These are phyloP conservation scores for Myzus persicae DNA, from an alignment of 1,140 invertebrate species.

Conservation along the genomic window DNA sequence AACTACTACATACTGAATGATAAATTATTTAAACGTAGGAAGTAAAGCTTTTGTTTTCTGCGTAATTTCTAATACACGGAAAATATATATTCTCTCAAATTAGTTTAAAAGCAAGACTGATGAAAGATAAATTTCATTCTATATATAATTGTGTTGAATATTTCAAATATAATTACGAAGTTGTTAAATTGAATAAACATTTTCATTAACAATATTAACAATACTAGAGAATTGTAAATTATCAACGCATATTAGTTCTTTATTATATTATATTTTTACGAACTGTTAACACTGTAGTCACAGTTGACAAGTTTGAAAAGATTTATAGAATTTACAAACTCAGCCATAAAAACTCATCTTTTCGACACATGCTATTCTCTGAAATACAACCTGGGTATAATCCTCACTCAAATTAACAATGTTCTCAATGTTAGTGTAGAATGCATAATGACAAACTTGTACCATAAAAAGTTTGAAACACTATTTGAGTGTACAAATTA, in stretches of 20 bases:
- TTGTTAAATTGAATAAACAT: background rate
- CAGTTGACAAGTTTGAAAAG: background rate
- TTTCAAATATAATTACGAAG: background rate
- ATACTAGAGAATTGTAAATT: background rate
- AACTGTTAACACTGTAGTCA: background rate
- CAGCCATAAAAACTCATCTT: background rate
- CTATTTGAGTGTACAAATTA: background rate
- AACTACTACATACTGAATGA: conserved; percentile 6
- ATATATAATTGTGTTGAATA: background rate
- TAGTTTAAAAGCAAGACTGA: background rate
- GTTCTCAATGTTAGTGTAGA: background rate
- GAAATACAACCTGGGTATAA: background rate
- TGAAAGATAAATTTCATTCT: background rate
- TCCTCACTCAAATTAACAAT: background rate
- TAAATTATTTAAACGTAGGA: conserved; percentile 40
- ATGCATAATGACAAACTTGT: background rate
- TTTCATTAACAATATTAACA: background rate
- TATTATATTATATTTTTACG: background rate
- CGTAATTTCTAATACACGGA: background rate
- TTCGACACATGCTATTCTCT: background rate
- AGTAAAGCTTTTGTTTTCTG: conserved; percentile 27
- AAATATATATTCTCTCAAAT: background rate
- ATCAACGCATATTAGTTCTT: background rate
- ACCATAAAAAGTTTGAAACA: background rate
- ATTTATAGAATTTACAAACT: background rate